These are phyloP conservation scores for Setipinna tenuifilis DNA, from an alignment of 2,797 vertebrate species.

Conservation along the genomic window DNA sequence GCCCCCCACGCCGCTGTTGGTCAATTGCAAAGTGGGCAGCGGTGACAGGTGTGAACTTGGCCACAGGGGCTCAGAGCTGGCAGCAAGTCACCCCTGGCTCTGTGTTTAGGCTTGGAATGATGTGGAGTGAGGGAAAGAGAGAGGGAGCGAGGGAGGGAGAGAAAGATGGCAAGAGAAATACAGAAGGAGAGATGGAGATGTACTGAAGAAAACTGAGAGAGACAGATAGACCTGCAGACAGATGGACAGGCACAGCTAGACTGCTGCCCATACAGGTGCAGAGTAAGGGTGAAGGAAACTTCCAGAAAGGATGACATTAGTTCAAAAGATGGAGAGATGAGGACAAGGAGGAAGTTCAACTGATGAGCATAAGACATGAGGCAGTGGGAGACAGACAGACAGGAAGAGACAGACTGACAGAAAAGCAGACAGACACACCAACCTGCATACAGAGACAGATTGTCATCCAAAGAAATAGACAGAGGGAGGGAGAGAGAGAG, in stretches of 20 bases:
- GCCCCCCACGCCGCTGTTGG: neutral
- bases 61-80: conserved; percentile 7
- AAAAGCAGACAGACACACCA: neutral
- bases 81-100: neutral
- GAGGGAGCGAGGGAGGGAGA: neutral
- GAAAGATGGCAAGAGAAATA: neutral
- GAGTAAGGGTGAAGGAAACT: neutral
- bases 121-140: neutral
- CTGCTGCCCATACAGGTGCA: neutral
- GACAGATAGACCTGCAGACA: neutral
- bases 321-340: no score
- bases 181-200: neutral
- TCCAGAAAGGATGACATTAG: no score
- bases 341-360: neutral
- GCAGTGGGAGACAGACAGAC: neutral
- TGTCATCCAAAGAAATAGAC: no score
- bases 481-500: neutral
- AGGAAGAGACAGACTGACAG: neutral
- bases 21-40: neutral
- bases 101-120: neutral
- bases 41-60: conserved; percentile 17
- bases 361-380: neutral
- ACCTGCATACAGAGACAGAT: neutral
- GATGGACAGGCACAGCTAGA: neutral
- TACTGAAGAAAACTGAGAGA: neutral